phyloP scores from a whole-genome alignment of 23 tunicate genomes.

The Aplidium turbinatum region DNA sequence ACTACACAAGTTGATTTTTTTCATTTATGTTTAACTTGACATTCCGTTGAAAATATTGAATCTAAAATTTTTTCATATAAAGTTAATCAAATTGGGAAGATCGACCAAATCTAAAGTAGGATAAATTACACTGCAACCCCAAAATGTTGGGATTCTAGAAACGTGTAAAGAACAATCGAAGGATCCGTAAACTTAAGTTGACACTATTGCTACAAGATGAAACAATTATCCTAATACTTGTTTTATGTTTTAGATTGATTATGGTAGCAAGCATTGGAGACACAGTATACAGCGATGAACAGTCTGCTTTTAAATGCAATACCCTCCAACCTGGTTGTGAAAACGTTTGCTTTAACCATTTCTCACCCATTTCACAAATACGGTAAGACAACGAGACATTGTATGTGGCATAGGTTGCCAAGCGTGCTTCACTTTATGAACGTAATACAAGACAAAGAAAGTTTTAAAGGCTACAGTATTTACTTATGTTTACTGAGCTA shows the following conservation, averaged over 20 bases:
- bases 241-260: conserved; percentile 53
- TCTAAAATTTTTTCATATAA: too few relatives aligned
- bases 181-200: neutral
- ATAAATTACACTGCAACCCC: too few relatives aligned
- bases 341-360: conserved; percentile 83
- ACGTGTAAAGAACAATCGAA: too few relatives aligned
- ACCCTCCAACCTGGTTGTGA: conserved; percentile 93
- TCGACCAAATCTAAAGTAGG: too few relatives aligned
- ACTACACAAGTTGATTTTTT: too few relatives aligned
- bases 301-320: conserved; percentile 83
- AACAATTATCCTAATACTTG: neutral
- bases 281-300: conserved; percentile 95
- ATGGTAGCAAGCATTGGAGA: conserved; percentile 90
- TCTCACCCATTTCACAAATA: conserved; percentile 90
- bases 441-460: neutral
- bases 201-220: neutral
- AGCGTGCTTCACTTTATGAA: neutral
- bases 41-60: too few relatives aligned
- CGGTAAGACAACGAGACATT: conserved; percentile 41
- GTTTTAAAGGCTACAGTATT: too few relatives aligned
- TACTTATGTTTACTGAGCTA: too few relatives aligned
- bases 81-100: too few relatives aligned
- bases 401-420: neutral
- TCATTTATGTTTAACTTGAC: too few relatives aligned
- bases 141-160: too few relatives aligned